Base-by-base conservation (phyloP, 1,140 invertebrate species). In the Nylanderia fulva region DNA sequence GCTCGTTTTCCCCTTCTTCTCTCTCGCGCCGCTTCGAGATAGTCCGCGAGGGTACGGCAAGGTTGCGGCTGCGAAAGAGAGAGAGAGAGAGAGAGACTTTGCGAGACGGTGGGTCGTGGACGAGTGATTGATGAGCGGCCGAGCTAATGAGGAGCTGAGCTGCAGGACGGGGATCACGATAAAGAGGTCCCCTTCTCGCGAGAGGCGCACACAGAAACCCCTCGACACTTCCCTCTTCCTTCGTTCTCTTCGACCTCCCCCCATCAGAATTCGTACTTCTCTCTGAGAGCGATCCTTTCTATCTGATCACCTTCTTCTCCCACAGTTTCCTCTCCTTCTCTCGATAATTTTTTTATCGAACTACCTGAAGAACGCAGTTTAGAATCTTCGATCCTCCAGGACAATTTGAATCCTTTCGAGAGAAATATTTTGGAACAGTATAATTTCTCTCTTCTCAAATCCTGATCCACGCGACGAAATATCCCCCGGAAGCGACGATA, bases 101-200 rank as follows among this genome's bases (percentile, higher is more conserved):
- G 88, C 91, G 91, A 92, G 91, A 92, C 88, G 92, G 92, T 92
- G 92, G 75, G 92, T 93, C 85, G 91, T 91, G 89, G 93, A 94
- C 93, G 92, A 94, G 94, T 95, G 94, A 95, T 95, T 95, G 94
- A 95, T 95, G 94, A 95, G 92, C 90, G 86, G 91, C 84, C 92
- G 88, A 91, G 92, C 94, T 95, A 95, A 95, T 95, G 94, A 95
- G 94, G 94, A 94, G 93, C 93, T 91, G 93, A 93, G 92, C 92
- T 89, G 92, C 93, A 93, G 92, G 92, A 94, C 91, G 92, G 92
- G 89, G 92, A 95, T 95, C 94, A 91, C 92, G 94, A 95, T 95
- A 95, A 95, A 95, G 91, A 94, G 93, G 92, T 94, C 77, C 86
- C 87, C 86, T 86, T 90, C 90, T 79, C 75, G 75, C 75, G 75